These are phyloP conservation scores for Drosophila ananassae DNA, from an alignment of 1,140 invertebrate species.

Conservation along the genomic window DNA sequence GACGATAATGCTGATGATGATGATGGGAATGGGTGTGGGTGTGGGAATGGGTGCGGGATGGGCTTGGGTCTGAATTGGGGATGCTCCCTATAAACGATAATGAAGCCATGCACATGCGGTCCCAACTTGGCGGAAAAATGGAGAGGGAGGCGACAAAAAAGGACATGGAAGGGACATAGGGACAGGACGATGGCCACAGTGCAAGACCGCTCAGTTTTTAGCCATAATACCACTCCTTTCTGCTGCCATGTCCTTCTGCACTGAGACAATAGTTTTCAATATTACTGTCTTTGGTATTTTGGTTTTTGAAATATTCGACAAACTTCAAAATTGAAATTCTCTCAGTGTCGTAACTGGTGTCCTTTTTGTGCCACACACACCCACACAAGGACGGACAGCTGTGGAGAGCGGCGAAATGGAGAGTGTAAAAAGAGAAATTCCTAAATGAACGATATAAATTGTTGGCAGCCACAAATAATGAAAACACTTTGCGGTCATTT, in stretches of 20 bases:
- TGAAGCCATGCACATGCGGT: slow-evolving; percentile 68
- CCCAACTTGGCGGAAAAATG: slow-evolving; percentile 2
- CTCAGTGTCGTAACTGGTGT: slow-evolving; percentile 29
- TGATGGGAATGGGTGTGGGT: slow-evolving; percentile 25
- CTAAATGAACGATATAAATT: slow-evolving; percentile 83
- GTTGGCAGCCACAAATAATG: slow-evolving; percentile 82
- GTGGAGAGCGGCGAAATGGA: slow-evolving; percentile 9
- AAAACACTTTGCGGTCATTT: slow-evolving; percentile 82
- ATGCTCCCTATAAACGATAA: slow-evolving; percentile 52
- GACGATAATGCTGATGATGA: slow-evolving; percentile 35
- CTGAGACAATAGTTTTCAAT: not conserved
- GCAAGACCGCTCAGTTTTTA: slow-evolving; percentile 5
- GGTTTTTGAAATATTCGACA: not conserved
- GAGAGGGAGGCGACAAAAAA: not conserved
- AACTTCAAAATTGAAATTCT: not conserved
- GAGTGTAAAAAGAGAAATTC: slow-evolving; percentile 74
- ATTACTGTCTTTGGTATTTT: no score
- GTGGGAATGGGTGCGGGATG: slow-evolving; percentile 3
- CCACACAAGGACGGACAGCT: slow-evolving; percentile 8
- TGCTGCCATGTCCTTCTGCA: not conserved
- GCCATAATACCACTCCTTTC: slow-evolving; percentile 27
- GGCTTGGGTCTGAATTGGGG: not conserved
- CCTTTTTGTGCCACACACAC: slow-evolving; percentile 30
- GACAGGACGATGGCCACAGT: slow-evolving; percentile 27
- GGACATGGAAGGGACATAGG: not conserved